These are phyloP conservation scores for Belonocnema kinseyi DNA, from an alignment of 1,140 invertebrate genomes.

Conservation along the genomic window DNA sequence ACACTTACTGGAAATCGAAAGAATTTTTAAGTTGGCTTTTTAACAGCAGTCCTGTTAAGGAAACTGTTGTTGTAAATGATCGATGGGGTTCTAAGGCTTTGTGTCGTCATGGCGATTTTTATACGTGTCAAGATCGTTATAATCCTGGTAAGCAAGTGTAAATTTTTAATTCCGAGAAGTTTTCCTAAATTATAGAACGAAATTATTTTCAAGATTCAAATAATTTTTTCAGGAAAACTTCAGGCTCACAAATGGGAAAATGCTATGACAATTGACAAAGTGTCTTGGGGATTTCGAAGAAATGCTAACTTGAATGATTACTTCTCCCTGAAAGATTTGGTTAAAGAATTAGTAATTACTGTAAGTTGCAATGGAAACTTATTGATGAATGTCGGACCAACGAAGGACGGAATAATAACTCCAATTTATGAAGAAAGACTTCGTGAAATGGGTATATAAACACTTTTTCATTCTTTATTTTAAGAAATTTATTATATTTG, in stretches of 20 bases:
- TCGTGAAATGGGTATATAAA: slow-evolving; percentile 77
- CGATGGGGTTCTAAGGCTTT: slow-evolving; percentile 86
- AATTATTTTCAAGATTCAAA: slow-evolving; percentile 7
- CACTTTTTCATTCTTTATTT: background rate
- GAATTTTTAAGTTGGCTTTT: slow-evolving; percentile 94
- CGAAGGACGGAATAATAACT: slow-evolving; percentile 88
- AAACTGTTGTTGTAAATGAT: slow-evolving; percentile 89
- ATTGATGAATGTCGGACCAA: slow-evolving; percentile 93
- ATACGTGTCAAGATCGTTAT: slow-evolving; percentile 88
- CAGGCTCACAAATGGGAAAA: slow-evolving; percentile 92
- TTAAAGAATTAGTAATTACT: slow-evolving; percentile 84
- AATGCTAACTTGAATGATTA: slow-evolving; percentile 83
- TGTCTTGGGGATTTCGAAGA: slow-evolving; percentile 91
- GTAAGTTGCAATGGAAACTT: slow-evolving; percentile 93
- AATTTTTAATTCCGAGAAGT: background rate
- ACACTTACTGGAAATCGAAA: slow-evolving; percentile 87
- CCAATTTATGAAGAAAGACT: slow-evolving; percentile 94
- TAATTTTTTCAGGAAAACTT: slow-evolving; percentile 77
- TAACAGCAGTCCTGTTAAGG: slow-evolving; percentile 93
- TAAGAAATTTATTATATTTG: too few species aligned
- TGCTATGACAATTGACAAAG: slow-evolving; percentile 91
- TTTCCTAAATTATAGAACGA: background rate
- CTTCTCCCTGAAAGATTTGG: slow-evolving; percentile 81
- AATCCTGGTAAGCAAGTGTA: slow-evolving; percentile 82
- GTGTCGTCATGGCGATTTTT: slow-evolving; percentile 92